A percentile compares a stretch with the other conserved stretches of the same genome.
phyloP scores from a whole-genome alignment of 1,140 invertebrate species.

The Brachionus asplanchnoidis region DNA sequence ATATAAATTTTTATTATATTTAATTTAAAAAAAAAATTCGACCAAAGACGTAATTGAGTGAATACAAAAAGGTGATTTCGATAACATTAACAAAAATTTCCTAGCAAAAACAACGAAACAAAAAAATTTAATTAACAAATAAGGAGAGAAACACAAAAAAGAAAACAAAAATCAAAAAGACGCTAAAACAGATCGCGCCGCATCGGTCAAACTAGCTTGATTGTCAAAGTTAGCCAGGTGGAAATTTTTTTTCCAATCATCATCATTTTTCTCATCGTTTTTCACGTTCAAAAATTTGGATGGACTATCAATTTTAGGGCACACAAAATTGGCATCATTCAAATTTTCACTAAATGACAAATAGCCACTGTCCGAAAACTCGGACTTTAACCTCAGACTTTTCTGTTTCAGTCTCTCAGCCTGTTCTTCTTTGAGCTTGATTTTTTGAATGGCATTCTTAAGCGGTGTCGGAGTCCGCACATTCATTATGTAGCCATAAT shows the following conservation, averaged over 20 bases:
- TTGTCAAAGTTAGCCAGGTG: not conserved
- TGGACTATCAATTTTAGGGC: not conserved
- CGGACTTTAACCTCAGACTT: slow-evolving; percentile 34
- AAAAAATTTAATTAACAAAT: not conserved
- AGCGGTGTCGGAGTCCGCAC: slow-evolving; percentile 12
- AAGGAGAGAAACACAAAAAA: not conserved
- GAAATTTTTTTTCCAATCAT: not conserved
- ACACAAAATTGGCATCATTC: not conserved
- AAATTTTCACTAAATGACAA: slow-evolving; percentile 42
- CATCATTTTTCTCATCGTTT: not conserved
- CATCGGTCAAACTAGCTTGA: not conserved
- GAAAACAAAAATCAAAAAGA: not conserved
- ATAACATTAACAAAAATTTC: not conserved
- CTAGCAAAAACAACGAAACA: not conserved
- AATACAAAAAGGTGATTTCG: not conserved
- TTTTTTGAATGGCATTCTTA: slow-evolving; percentile 22
- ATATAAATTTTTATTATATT: not conserved
- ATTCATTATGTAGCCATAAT: not conserved
- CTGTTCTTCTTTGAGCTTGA: slow-evolving; percentile 38
- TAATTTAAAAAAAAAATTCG: not conserved
- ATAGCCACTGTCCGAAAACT: slow-evolving; percentile 42
- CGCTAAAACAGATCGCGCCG: not conserved
- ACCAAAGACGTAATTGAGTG: not conserved
- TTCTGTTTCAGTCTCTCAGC: slow-evolving; percentile 27
- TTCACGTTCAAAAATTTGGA: slow-evolving; percentile 24